Base-by-base conservation (phyloP, 2,797 vertebrate species). In the Squalus acanthias region DNA sequence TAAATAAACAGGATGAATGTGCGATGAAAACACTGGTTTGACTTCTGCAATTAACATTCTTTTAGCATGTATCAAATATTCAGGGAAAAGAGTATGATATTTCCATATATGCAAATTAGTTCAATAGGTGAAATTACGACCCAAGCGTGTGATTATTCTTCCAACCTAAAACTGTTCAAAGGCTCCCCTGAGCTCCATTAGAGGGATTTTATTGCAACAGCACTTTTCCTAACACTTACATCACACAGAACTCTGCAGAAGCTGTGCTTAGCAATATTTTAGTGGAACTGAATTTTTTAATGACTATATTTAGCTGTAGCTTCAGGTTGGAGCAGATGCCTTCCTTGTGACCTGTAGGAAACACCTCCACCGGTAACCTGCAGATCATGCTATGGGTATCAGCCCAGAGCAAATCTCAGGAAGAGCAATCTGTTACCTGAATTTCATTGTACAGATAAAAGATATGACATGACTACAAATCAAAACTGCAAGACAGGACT, bases 51-150 rank as follows among this genome's bases (percentile, higher is more conserved):
- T 67, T 67, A 67, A 39, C 65, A 93, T 69, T 93, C 60, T 22
- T 39, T 63, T 20, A 39, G 20, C 6, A 20, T 39, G 29, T 39
- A 15, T 24, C n/a, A 69, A 92, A 39, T 22, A 93, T 22, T 93
- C 63, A 69, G n/a, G 65, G 22, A 29, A 93, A 69, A 24, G 15
- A 3, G n/a, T 0, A 26, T 12, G 39, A 46, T 69, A 46, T 93
- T 93, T 46, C n/a, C 22, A 67, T 46, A 93, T 46, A 93, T 93
- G 91, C 65, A 93, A 93, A 93, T 93, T 93, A 69, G 69, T 93
- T 24, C 65, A 93, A 39, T 39, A 22, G 91, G 63, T 93, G 65
- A 69, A 69, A 93, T 93, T 93, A 93, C 10, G 20, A 93, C 17
- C 65, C n/a, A 46, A 93, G 22, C 1, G 65, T 67, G 65, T 7